Evolutionary conservation across 2,888 invertebrate genomes (phyloP).

Genomic region (Molorchus minor): DNA sequence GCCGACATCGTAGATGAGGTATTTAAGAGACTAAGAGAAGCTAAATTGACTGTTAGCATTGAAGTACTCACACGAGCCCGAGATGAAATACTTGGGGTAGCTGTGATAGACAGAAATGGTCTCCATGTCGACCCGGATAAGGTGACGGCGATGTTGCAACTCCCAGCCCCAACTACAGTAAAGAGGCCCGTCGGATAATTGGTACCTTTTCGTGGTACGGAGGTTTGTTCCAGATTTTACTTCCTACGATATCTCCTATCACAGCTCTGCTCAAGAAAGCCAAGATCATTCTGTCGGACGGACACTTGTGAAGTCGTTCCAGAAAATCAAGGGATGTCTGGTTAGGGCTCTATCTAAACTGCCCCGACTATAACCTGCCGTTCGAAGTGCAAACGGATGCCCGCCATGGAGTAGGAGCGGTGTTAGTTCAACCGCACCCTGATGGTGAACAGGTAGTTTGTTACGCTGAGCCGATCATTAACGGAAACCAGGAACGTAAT

Average conservation of each 20-base stretch:
- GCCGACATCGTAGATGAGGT: conserved; percentile 37
- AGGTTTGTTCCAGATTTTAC: not conserved
- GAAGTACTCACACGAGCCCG: conserved; percentile 25
- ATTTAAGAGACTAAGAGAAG: conserved; percentile 38
- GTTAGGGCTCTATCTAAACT: not conserved
- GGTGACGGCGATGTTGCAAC: conserved; percentile 25
- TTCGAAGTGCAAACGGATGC: no score
- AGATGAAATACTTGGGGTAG: conserved; percentile 35
- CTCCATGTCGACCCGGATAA: conserved; percentile 30
- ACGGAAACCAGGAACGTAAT: conserved; percentile 32
- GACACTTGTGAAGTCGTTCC: not conserved
- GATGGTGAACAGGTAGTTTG: conserved; percentile 17
- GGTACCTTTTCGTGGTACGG: conserved; percentile 19
- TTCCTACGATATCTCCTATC: not conserved
- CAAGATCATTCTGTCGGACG: not conserved
- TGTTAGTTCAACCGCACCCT: not conserved
- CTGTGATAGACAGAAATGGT: conserved; percentile 28
- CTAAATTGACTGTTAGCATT: conserved; percentile 38
- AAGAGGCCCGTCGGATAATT: conserved; percentile 33
- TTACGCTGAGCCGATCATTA: conserved; percentile 23
- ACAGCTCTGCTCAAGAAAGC: not conserved
- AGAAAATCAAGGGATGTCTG: not conserved
- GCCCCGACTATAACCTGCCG: not conserved
- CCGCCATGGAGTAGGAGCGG: not conserved
- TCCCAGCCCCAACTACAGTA: conserved; percentile 33